Evolutionary conservation across 1,140 invertebrate species (phyloP).

Genomic region (Cotesia chilonis): DNA sequence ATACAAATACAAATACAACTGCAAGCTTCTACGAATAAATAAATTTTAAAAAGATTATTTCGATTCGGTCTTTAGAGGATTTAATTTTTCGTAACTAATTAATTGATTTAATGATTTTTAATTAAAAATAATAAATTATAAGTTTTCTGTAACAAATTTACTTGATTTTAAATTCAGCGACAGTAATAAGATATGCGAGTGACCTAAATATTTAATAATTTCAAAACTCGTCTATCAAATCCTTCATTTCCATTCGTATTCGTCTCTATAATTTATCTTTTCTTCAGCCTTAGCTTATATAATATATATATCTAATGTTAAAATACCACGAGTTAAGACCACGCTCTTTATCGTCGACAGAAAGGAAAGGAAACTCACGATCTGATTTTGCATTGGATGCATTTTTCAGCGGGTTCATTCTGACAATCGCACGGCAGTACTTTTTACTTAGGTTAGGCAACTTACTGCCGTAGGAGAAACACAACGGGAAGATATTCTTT

Average conservation of each 20-base stretch:
- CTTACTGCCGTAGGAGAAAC: neutral
- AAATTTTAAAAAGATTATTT: neutral
- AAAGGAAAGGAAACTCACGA: constrained; percentile 24
- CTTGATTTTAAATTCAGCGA: too few relatives aligned
- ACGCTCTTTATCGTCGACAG: constrained; percentile 42
- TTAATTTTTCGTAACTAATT: too few relatives aligned
- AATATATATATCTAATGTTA: neutral
- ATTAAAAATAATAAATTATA: too few relatives aligned
- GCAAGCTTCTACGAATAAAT: neutral
- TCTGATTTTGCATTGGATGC: constrained; percentile 43
- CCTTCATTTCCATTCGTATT: constrained; percentile 38
- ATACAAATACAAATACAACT: neutral
- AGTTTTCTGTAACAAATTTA: too few relatives aligned
- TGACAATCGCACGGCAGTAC: constrained; percentile 17
- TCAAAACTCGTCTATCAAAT: constrained; percentile 21
- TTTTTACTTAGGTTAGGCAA: constrained; percentile 6
- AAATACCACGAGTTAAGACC: neutral
- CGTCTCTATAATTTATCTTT: constrained; percentile 44
- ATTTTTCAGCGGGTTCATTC: constrained; percentile 39
- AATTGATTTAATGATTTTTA: too few relatives aligned
- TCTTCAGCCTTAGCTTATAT: constrained; percentile 5
- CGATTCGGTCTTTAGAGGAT: too few relatives aligned
- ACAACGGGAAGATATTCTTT: neutral
- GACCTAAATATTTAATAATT: neutral
- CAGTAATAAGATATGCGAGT: too few relatives aligned